A percentile compares a stretch with the other conserved stretches of the same genome.
Evolutionary conservation across 92 coral and sea anemone genomes (phyloP).

Genomic region (Virgularia gustaviana): DNA sequence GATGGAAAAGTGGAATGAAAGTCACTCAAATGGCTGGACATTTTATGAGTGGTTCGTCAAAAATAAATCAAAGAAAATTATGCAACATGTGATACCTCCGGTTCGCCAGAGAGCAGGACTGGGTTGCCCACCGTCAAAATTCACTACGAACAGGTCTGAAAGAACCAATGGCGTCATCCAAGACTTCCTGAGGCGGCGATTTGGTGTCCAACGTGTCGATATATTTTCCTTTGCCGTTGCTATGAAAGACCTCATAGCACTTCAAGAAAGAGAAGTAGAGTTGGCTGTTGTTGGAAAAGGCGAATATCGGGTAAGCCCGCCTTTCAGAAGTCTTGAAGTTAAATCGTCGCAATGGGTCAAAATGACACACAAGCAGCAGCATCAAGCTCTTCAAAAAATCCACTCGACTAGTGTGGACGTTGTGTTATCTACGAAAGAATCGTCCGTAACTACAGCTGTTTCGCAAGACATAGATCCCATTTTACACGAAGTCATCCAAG

Average conservation of each 20-base stretch:
- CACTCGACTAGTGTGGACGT: constrained; percentile 12
- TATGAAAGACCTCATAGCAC: constrained; percentile 14
- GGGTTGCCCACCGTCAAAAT: constrained; percentile 44
- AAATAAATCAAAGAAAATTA: constrained; percentile 29
- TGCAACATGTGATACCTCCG: constrained; percentile 31
- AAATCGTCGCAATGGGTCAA: constrained; percentile 18
- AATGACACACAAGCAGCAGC: constrained; percentile 33
- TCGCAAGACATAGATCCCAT: neutral
- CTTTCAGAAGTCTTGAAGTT: constrained; percentile 20
- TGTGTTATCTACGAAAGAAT: constrained; percentile 2
- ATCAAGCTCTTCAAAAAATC: constrained; percentile 10
- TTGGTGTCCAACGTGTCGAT: too few relatives aligned
- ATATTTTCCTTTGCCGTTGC: constrained; percentile 8
- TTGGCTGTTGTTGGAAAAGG: constrained; percentile 33
- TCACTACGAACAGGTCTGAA: constrained; percentile 51
- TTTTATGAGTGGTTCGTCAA: constrained; percentile 49
- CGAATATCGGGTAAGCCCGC: neutral
- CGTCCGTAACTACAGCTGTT: constrained; percentile 27
- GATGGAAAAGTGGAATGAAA: constrained; percentile 49
- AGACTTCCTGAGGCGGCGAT: constrained; percentile 50
- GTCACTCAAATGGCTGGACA: constrained; percentile 40
- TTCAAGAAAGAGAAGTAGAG: constrained; percentile 29
- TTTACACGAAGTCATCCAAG: neutral
- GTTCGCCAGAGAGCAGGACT: constrained; percentile 54
- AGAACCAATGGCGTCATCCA: constrained; percentile 51